Evolutionary conservation across 2,113 vertebrate genomes (phyloP).

Genomic region (Otis tarda): DNA sequence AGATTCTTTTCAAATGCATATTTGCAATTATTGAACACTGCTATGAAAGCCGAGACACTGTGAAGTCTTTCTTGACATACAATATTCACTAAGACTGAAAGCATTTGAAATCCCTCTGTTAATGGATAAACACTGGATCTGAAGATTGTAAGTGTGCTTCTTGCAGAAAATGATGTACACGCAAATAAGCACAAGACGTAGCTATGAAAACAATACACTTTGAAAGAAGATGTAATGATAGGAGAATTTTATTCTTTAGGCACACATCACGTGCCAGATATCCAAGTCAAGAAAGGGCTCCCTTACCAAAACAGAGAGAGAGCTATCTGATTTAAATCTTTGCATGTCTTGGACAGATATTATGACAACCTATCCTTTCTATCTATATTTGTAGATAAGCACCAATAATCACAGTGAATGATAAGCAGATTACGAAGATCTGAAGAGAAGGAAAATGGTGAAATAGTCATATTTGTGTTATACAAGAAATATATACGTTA

Average conservation of each 20-base stretch:
- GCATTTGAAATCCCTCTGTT: constrained; percentile 13
- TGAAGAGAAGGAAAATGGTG: not conserved
- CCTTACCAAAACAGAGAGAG: not conserved
- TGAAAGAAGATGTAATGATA: not conserved
- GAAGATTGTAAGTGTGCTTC: not conserved
- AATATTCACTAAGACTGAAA: constrained; percentile 5
- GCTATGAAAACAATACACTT: not conserved
- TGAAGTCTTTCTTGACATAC: not conserved
- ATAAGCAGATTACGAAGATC: not conserved
- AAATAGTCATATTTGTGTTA: not conserved
- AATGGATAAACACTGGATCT: not conserved
- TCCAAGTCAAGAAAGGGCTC: not conserved
- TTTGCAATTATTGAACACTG: not conserved
- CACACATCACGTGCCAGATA: not conserved
- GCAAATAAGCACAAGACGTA: not conserved
- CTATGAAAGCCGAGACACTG: not conserved
- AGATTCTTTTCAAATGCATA: not conserved
- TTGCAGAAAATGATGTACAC: not conserved
- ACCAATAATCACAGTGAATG: not conserved
- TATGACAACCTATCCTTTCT: not conserved
- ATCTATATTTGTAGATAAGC: not conserved
- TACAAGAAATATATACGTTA: not conserved
- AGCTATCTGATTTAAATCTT: not conserved
- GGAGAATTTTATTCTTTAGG: not conserved
- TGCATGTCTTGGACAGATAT: fast-evolving